These are phyloP conservation scores for Eudorcas thomsonii DNA, from an alignment of 2,113 vertebrate species.

Conservation along the genomic window DNA sequence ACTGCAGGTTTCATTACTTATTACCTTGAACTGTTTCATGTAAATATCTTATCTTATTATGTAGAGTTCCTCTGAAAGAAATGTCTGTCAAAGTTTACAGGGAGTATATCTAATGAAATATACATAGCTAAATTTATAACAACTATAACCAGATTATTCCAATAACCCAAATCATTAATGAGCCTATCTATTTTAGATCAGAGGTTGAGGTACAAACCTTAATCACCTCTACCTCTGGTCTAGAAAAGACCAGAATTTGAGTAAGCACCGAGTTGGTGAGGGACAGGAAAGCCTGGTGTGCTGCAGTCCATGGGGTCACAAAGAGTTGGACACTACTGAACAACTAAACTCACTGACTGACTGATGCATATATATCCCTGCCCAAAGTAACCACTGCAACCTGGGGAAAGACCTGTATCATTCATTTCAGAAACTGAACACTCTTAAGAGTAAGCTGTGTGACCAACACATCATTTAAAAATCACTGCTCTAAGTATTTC, in stretches of 20 bases:
- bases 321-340: not conserved
- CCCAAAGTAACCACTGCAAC: not conserved
- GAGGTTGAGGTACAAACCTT: not conserved
- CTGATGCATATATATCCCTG: not conserved
- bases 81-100: not conserved
- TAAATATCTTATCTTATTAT: not conserved
- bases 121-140: not conserved
- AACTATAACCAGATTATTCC: not conserved
- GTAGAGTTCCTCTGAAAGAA: not conserved
- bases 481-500: not conserved
- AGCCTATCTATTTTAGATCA: not conserved
- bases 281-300: not conserved
- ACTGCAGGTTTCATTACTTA: not conserved
- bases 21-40: not conserved
- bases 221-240: not conserved
- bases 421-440: not conserved
- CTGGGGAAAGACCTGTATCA: not conserved
- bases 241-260: not conserved
- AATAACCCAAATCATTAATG: constrained; percentile 10
- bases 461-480: not conserved
- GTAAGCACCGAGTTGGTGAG: not conserved
- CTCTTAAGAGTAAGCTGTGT: not conserved
- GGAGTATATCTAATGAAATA: not conserved
- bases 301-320: not conserved
- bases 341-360: not conserved